Evolutionary conservation across 1,140 invertebrate genomes (phyloP).

Genomic region (Bathynomus jamesi): DNA sequence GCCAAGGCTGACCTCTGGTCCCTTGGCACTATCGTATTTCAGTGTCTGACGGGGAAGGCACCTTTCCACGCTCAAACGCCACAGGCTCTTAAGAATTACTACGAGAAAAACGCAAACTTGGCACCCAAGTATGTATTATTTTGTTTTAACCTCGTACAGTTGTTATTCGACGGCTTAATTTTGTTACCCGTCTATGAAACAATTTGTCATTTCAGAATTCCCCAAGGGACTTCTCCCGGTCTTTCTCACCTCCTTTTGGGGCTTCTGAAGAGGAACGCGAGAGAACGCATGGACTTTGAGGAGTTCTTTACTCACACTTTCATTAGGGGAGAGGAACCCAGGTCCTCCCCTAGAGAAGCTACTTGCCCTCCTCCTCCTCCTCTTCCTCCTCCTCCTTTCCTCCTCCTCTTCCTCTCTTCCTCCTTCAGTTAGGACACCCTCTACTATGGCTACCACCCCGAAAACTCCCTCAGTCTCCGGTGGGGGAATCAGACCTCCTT

Average conservation of each 20-base stretch:
- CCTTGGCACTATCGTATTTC: constrained; percentile 96
- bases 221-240: constrained; percentile 79
- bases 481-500: constrained; percentile 15
- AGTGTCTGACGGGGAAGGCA: constrained; percentile 95
- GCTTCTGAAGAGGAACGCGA: constrained; percentile 82
- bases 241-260: constrained; percentile 75
- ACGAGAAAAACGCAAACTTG: constrained; percentile 90
- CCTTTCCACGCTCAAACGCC: constrained; percentile 97
- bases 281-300: constrained; percentile 92
- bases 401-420: no score
- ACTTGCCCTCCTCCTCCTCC: constrained; percentile 10
- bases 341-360: no score
- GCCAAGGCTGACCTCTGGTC: constrained; percentile 99
- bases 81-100: constrained; percentile 94
- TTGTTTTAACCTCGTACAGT: no score
- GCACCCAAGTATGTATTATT: constrained; percentile 71
- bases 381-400: constrained; percentile 1
- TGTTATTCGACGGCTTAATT: no score
- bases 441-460: constrained; percentile 13
- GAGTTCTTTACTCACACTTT: constrained; percentile 89
- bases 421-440: no score
- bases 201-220: constrained; percentile 65
- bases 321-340: constrained; percentile 49
- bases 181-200: no score
- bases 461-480: constrained; percentile 15